Evolutionary conservation across 1,140 invertebrate species (phyloP), one percentile per base, ranked within the genome.

Genomic region (Lucilia sericata): DNA sequence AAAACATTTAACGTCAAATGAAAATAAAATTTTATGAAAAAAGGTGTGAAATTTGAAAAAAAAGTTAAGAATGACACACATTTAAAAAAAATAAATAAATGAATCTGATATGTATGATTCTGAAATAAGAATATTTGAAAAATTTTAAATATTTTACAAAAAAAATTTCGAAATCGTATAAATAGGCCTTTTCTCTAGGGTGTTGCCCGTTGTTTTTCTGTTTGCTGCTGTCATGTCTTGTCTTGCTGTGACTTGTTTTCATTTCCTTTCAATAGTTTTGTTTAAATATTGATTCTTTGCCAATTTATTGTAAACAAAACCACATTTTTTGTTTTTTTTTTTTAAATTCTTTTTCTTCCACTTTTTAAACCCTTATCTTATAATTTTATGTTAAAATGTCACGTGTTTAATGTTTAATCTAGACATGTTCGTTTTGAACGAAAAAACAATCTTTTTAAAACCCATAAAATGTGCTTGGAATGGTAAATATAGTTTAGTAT

Each of bases 391-490:
- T 60, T 60, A n/a, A 60, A 60, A 60, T 60, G 55, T 60, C 55
- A 60, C 55, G 55, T 60, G 55, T 60, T 60, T 60, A 60, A 60
- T 60, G 55, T n/a, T 42, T 60, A 60, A 60, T 60, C 13, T 60
- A 14, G 55, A 14, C 55, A 60, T 60, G 55, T 60, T n/a, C 55
- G 17, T 55, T 14, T 17, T 55, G 14, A 60, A 60, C 4, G 5
- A n/a, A n/a, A 60, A 17, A n/a, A 17, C 2, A 60, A 30, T 30
- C 1, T 30, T 30, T 30, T 30, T 3, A 30, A 60, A 60, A 60
- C 55, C 55, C 55, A 60, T 60, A 60, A 60, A 60, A 60, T 60
- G 55, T 60, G 55, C 7, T n/a, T 60, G 14, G 55, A 60, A 60
- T 60, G 14, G 55, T 17, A n/a, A 60, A 60, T 60, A 1, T n/a